Conservation (phyloP, 1,140 invertebrate species). For the Drosophila orena region DNA sequence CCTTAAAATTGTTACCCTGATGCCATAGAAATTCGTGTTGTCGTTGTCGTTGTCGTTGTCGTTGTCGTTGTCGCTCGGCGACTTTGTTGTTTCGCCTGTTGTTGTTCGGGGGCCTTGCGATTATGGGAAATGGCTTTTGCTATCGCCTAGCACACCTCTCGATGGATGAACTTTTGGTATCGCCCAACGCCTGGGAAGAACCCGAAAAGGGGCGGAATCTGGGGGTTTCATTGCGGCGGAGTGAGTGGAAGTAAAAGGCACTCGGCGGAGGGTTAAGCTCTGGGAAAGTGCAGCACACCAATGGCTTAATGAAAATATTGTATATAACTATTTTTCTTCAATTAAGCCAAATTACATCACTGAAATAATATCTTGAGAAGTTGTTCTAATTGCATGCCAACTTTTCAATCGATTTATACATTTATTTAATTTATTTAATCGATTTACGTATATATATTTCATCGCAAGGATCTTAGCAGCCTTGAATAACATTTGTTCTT, state of each 20-base stretch:
- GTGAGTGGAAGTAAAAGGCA: constrained; percentile 42
- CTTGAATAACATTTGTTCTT: too few species aligned
- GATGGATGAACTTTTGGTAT: constrained; percentile 55
- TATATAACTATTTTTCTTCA: too few species aligned
- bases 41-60: constrained; percentile 46
- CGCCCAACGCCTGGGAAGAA: constrained; percentile 55
- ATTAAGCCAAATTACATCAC: too few species aligned
- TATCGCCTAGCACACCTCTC: constrained; percentile 60
- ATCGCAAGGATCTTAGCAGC: too few species aligned
- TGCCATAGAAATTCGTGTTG: constrained; percentile 64
- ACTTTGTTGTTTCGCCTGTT: constrained; percentile 4
- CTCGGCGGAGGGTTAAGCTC: too few species aligned
- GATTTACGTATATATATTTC: too few species aligned
- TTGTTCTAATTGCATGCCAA: too few species aligned
- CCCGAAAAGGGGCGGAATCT: constrained; percentile 27
- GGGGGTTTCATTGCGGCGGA: constrained; percentile 10
- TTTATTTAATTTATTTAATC: too few species aligned
- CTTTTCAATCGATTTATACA: too few species aligned
- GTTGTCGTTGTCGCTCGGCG: constrained; percentile 40
- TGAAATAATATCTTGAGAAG: too few species aligned
- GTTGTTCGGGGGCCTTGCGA: constrained; percentile 44
- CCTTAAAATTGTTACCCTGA: constrained; percentile 62
- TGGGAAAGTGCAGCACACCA: too few species aligned
- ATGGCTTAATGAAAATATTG: too few species aligned
- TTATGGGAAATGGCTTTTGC: constrained; percentile 65